Base-by-base conservation (phyloP, 2,113 vertebrate species). In the Gobiocypris rarus region DNA sequence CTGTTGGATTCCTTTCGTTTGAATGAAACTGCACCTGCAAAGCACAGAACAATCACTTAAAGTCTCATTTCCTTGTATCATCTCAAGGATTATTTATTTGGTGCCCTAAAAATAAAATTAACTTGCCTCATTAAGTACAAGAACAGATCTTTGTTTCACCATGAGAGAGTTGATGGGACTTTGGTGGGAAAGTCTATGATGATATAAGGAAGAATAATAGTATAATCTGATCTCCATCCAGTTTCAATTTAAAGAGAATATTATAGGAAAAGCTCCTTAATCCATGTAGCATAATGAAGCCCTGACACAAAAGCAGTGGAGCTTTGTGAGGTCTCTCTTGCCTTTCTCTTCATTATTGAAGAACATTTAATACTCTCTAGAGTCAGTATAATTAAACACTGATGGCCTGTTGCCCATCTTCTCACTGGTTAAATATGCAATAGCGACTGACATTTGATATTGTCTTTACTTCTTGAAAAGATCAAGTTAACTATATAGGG, bases 281-380 rank as follows among this genome's bases (percentile, higher is more conserved):
- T 54, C 71, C 28, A 19, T 17, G 56, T 41, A 69, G 15, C 59
- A 59, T 43, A 83, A 58, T 61, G 48, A 81, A 22, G 9, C 24
- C 61, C 79, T 50, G 48, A 83, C 34, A 58, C 41, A 74, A 80
- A 52, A 67, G 24, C 19, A 67, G 19, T 50, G 34, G 2, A 22
- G 50, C 17, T 38, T 75, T 69, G 22, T 74, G 48, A 71, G 43
- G 41, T 52, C 67, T 82, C 56, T 61, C 34, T 41, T 19, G 9
- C 38, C 50, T 84, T 70, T 31, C 63, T 69, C 50, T 75, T 24
- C 48, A 75, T 80, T 83, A 86, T 48, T 82, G 26, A 86, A 58
- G 13, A 65, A 22, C 81, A 86, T 83, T 78, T 63, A 73, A 86
- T 86, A 67, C 45, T 10, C 31, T 84, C 22, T 13, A 38, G 4